Conservation (phyloP, 2,113 vertebrate species). For the Athene cunicularia region DNA sequence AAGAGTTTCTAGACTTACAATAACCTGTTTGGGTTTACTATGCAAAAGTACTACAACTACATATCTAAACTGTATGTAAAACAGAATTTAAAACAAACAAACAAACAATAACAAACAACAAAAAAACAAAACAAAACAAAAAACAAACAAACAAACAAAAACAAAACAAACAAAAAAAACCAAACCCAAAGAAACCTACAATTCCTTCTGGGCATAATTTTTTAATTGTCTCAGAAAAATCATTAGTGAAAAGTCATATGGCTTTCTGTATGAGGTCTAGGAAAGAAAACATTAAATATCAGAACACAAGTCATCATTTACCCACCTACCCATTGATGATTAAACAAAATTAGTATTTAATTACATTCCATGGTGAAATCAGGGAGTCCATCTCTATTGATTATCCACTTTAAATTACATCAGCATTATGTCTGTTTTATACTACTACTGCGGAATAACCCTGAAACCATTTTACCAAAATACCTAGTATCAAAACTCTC, state of each 20-base stretch:
- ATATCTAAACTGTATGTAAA: background rate
- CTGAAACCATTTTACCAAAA: background rate
- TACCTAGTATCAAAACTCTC: background rate
- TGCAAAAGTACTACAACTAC: background rate
- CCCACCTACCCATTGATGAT: accelerated
- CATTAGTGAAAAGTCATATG: background rate
- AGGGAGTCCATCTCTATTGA: background rate
- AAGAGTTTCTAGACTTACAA: background rate
- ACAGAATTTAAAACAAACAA: background rate
- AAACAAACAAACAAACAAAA: too few relatives aligned
- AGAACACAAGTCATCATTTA: background rate
- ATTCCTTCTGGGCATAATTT: background rate
- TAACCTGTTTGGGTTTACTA: background rate
- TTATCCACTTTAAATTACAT: background rate
- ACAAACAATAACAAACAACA: background rate
- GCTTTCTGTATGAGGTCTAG: background rate
- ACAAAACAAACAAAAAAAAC: background rate
- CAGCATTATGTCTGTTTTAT: background rate
- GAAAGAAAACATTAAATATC: background rate
- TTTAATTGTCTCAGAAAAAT: background rate
- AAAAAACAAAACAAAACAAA: background rate
- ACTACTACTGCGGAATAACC: background rate
- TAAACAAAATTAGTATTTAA: background rate
- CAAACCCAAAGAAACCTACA: too few relatives aligned
- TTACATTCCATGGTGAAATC: background rate